phyloP scores from a whole-genome alignment of 2,797 vertebrate species.

The Taenioides sp. region DNA sequence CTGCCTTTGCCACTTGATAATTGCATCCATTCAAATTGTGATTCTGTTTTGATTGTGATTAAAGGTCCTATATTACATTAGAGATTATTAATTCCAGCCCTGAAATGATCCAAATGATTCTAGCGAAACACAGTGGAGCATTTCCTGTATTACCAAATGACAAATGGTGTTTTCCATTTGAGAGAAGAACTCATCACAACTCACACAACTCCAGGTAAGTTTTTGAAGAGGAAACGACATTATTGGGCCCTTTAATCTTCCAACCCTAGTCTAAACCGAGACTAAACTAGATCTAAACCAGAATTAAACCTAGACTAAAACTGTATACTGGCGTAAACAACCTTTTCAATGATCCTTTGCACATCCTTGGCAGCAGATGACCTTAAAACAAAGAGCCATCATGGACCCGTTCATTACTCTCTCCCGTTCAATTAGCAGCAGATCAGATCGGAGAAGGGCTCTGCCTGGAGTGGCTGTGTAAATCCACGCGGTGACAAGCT shows the following conservation, averaged over 20 bases:
- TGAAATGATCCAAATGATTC: too few species aligned
- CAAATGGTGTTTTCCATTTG: too few species aligned
- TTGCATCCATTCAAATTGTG: not conserved
- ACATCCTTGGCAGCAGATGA: slow-evolving; percentile 48
- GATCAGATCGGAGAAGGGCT: slow-evolving; percentile 48
- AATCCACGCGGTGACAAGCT: slow-evolving; percentile 16
- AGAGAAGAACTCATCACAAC: too few species aligned
- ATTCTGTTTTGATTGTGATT: not conserved
- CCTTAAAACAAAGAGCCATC: slow-evolving; percentile 62
- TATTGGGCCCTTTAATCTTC: too few species aligned
- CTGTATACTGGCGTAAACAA: not conserved
- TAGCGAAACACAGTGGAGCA: too few species aligned
- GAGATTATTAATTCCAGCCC: too few species aligned
- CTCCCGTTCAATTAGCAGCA: slow-evolving; percentile 59
- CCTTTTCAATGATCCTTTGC: not conserved
- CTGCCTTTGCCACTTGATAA: not conserved
- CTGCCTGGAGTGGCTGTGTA: slow-evolving; percentile 30
- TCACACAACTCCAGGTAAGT: too few species aligned
- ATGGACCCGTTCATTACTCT: slow-evolving; percentile 52
- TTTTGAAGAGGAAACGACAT: too few species aligned
- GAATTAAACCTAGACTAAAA: not conserved
- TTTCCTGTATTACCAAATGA: too few species aligned
- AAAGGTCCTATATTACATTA: too few species aligned
- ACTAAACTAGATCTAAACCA: not conserved
- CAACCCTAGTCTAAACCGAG: not conserved